These are phyloP conservation scores for Campoplex nolae DNA, from an alignment of 2,888 invertebrate genomes.

Conservation along the genomic window DNA sequence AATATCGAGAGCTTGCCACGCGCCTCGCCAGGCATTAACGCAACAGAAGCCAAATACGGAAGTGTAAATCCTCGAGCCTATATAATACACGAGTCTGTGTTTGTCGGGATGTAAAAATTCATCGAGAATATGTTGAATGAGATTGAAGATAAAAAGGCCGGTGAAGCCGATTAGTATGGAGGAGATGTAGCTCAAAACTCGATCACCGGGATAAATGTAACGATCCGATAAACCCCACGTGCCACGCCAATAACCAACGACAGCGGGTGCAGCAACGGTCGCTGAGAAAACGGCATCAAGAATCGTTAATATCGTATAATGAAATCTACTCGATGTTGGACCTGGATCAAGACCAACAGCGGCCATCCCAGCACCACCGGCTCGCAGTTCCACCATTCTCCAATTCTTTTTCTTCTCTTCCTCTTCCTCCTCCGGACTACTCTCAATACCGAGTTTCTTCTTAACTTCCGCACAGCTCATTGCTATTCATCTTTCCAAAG, in stretches of 20 bases:
- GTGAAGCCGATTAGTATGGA: conserved; percentile 90
- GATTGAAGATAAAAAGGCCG: conserved; percentile 89
- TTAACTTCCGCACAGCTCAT: conserved; percentile 67
- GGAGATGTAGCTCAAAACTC: conserved; percentile 87
- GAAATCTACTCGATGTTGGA: conserved; percentile 70
- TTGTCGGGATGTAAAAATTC: conserved; percentile 89
- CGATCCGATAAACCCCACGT: conserved; percentile 93
- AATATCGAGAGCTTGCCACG: conserved; percentile 91
- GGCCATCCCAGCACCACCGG: conserved; percentile 87
- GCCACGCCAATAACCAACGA: conserved; percentile 95
- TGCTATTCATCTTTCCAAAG: conserved; percentile 58
- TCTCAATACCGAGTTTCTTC: conserved; percentile 52
- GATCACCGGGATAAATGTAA: conserved; percentile 88
- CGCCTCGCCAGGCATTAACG: conserved; percentile 95
- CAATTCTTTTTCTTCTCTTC: conserved; percentile 68
- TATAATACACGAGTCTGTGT: conserved; percentile 89
- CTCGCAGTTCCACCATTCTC: conserved; percentile 86
- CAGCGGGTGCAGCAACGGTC: conserved; percentile 91
- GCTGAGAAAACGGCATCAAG: conserved; percentile 91
- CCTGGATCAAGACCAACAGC: conserved; percentile 80
- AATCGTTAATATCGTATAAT: conserved; percentile 87
- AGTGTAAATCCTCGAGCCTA: conserved; percentile 91
- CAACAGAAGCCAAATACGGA: conserved; percentile 91
- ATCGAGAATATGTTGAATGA: conserved; percentile 86
- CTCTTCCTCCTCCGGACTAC: conserved; percentile 44